Percentiles rank a stretch among this genome's conserved stretches.
Conservation (phyloP, 2,113 vertebrate genomes). For the Cynopterus brachyotis region DNA sequence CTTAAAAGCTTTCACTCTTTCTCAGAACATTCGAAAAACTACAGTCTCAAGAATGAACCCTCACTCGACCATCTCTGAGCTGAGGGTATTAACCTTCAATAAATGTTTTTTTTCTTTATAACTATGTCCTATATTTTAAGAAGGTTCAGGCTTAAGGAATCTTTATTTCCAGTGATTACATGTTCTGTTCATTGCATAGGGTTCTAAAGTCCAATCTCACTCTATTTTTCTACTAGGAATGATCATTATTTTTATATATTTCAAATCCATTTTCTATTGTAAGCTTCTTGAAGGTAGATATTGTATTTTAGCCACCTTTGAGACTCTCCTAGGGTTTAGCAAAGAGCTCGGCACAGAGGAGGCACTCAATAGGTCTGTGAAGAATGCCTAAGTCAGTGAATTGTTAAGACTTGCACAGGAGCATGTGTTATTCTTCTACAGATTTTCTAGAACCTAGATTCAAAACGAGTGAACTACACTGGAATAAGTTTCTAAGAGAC, state of each 20-base stretch:
- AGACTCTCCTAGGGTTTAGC: neutral
- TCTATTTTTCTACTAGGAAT: neutral
- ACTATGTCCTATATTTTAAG: neutral
- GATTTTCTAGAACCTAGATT: neutral
- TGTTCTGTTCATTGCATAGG: neutral
- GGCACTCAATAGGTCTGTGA: neutral
- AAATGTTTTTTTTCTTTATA: neutral
- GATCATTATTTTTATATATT: neutral
- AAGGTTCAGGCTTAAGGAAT: neutral
- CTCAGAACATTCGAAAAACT: constrained; percentile 58
- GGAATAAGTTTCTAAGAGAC: neutral
- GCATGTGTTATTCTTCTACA: neutral
- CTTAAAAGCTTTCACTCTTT: constrained; percentile 35
- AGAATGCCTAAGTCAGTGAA: neutral
- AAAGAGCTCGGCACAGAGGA: neutral
- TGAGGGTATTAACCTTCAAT: neutral
- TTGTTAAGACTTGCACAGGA: neutral
- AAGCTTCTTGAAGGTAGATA: neutral
- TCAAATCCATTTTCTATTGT: neutral
- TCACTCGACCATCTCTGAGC: neutral
- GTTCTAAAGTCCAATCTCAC: neutral
- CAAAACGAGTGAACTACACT: neutral
- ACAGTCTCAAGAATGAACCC: neutral
- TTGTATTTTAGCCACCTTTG: neutral
- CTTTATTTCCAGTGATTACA: neutral